phyloP scores from a whole-genome alignment of 2,113 vertebrate genomes.

The Leptosomus discolor region DNA sequence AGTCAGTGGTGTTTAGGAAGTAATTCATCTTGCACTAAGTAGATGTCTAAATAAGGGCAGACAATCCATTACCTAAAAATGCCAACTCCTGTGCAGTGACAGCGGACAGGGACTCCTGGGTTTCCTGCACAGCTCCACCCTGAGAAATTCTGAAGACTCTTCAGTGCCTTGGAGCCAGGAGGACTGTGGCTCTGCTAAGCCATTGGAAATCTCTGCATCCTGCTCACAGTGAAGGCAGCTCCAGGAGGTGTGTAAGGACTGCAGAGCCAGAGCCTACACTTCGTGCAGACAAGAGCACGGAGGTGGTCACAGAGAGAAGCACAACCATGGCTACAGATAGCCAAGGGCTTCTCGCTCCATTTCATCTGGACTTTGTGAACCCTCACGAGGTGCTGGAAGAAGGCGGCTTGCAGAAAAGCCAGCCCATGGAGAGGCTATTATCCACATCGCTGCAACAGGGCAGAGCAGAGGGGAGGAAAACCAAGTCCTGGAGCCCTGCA shows the following conservation, averaged over 20 bases:
- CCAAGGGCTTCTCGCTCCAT: background rate
- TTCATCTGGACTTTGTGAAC: background rate
- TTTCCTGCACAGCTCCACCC: background rate
- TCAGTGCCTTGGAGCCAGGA: background rate
- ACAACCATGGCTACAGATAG: background rate
- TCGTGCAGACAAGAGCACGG: background rate
- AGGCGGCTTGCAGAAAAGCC: background rate
- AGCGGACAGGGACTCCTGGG: background rate
- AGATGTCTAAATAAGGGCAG: background rate
- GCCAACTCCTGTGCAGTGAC: background rate
- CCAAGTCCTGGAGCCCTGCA: background rate
- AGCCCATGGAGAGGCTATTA: accelerated
- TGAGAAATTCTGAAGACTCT: background rate
- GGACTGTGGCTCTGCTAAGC: background rate
- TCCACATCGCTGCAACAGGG: background rate
- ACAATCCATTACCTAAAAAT: background rate
- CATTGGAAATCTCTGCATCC: background rate
- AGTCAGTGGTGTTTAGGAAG: background rate
- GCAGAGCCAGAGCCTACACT: background rate
- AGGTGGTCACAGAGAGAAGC: background rate
- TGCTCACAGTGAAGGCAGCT: background rate
- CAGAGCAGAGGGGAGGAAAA: background rate
- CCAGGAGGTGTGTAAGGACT: background rate
- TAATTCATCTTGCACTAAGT: background rate
- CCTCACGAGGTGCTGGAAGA: background rate